These are phyloP conservation scores for Drosophila stalkeri DNA, from an alignment of 2,888 invertebrate species.

Conservation along the genomic window DNA sequence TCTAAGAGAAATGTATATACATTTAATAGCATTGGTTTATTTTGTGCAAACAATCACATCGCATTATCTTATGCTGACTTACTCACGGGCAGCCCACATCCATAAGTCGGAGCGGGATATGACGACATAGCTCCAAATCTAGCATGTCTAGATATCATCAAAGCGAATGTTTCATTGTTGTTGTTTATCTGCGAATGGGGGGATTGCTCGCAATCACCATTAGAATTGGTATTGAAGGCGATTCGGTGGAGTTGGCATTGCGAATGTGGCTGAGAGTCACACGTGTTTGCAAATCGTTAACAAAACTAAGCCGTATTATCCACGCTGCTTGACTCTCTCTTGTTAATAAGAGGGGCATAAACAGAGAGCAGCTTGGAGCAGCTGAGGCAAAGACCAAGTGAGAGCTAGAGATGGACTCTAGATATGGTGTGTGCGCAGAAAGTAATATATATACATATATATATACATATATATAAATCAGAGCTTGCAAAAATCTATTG, in stretches of 20 bases:
- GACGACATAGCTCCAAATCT: conserved; percentile 41
- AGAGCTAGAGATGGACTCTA: neutral
- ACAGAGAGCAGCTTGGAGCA: conserved; percentile 27
- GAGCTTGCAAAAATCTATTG: no score
- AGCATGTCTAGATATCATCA: conserved; percentile 58
- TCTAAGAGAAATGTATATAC: neutral
- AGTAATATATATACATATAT: neutral
- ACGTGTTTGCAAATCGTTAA: conserved; percentile 73
- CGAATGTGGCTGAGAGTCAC: conserved; percentile 27
- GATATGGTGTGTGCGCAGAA: neutral
- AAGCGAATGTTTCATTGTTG: conserved; percentile 48
- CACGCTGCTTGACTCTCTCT: conserved; percentile 46
- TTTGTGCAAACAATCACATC: conserved; percentile 48
- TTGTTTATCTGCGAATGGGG: conserved; percentile 34
- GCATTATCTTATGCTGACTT: conserved; percentile 53
- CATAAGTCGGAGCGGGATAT: conserved; percentile 37
- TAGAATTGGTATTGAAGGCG: conserved; percentile 20
- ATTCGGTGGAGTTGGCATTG: neutral
- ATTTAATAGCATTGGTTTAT: conserved; percentile 20
- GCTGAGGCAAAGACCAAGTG: conserved; percentile 41
- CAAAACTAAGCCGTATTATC: conserved; percentile 74
- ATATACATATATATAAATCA: neutral
- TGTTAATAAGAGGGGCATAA: conserved; percentile 6
- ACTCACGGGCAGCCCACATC: conserved; percentile 47
- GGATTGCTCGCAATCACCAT: conserved; percentile 15